Evolutionary conservation across 37 sponge, comb jelly and placozoan genomes (phyloP), one percentile per base, ranked within the genome.

Genomic region (Eunapius fragilis): DNA sequence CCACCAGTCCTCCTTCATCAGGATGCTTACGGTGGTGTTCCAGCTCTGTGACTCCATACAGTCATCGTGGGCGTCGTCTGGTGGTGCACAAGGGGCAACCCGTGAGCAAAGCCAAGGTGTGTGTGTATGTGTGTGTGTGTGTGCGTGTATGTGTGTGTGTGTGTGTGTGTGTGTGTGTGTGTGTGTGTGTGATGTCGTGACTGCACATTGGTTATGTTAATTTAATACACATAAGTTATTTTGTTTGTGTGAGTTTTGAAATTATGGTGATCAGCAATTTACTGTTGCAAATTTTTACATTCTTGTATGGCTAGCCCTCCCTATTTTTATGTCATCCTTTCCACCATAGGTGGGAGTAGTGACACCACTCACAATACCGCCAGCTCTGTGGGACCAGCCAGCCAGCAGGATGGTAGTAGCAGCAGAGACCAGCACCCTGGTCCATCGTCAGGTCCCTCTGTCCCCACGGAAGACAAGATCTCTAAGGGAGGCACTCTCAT

Each of bases 11-110:
- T 89, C 92, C 78, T 97, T 98, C 89, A 85, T 98, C 67, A 71
- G 99, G 27, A 89, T 96, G 70, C 92, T 98, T 22, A 98, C 95
- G 83, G 97, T 98, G 26, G 85, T 96, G 34, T 90, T 89, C 49
- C 92, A 92, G 38, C 82, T 96, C 71, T 80, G 92, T 33, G 93
- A 94, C 34, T 89, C 94, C 0, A 91, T 91, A 27, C 69, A 76
- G 76, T 36, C 71, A 17, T 85, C 91, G 0, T 48, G 79, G 25
- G 28, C 34, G 28, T 7, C 82, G n/a, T n/a, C n/a, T n/a, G n/a
- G n/a, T n/a, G n/a, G n/a, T 47, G 58, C 58, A 58, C 14, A 17
- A 2, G n/a, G n/a, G n/a, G 58, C 58, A 19, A 19, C 58, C 58
- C 7, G 22, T 0, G 58, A 58, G 58, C 58, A 58, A 2, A 11